A percentile compares a stretch with the other conserved stretches of the same genome.
Conservation (phyloP, 2,113 vertebrate species). For the Oncorhynchus gorbuscha region DNA sequence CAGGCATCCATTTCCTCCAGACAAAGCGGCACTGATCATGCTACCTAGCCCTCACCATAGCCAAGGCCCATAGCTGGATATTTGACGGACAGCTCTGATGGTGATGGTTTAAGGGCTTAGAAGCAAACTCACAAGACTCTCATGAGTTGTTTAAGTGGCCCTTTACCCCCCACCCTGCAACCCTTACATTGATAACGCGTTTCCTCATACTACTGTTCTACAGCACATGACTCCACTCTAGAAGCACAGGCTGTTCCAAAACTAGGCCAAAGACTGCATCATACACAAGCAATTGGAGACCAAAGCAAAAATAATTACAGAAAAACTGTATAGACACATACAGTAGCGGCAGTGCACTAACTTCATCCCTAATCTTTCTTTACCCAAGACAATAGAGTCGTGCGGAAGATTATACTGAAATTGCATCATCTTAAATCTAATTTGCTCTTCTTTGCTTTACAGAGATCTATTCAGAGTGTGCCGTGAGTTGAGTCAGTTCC, state of each 20-base stretch:
- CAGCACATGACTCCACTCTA: neutral
- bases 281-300: constrained; percentile 33
- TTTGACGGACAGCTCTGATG: constrained; percentile 44
- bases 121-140: constrained; percentile 33
- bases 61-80: constrained; percentile 28
- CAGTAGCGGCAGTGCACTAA: no score
- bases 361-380: no score
- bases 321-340: no score
- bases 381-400: no score
- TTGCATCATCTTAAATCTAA: no score
- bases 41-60: constrained; percentile 29
- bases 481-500: no score
- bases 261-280: constrained; percentile 48
- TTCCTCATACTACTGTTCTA: constrained; percentile 20
- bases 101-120: constrained; percentile 28
- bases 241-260: constrained; percentile 27
- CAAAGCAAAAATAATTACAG: constrained; percentile 20
- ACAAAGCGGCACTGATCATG: constrained; percentile 6
- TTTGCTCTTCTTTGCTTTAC: no score
- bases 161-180: constrained; percentile 31
- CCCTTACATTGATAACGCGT: constrained; percentile 7
- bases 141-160: constrained; percentile 18
- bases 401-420: no score
- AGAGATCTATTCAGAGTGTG: no score
- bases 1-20: no score